A percentile compares a stretch with the other conserved stretches of the same genome.
These are phyloP conservation scores for Channallabes apus DNA, from an alignment of 2,797 vertebrate genomes.

Conservation along the genomic window DNA sequence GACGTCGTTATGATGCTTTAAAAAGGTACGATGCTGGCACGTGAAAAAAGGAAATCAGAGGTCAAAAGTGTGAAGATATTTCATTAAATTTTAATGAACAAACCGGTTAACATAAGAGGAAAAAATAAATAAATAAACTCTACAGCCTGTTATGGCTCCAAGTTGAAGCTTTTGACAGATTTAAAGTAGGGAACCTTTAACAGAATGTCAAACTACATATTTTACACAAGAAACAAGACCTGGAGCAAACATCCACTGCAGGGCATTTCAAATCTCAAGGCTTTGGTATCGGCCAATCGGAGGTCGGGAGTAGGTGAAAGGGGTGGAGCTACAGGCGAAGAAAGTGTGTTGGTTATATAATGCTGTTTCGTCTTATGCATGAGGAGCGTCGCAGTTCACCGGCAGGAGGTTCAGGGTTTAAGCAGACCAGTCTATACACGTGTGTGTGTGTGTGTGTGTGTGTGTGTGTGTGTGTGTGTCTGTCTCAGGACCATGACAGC, in stretches of 20 bases:
- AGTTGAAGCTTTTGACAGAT: background rate
- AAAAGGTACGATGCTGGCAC: slow-evolving; percentile 14
- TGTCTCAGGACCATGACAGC: background rate
- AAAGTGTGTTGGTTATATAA: slow-evolving; percentile 78
- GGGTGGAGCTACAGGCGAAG: slow-evolving; percentile 44
- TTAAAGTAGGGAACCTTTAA: background rate
- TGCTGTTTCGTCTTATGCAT: slow-evolving; percentile 42
- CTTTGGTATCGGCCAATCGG: slow-evolving; percentile 66
- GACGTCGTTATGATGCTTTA: slow-evolving; percentile 3
- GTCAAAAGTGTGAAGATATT: too few relatives aligned
- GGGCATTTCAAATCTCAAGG: slow-evolving; percentile 69
- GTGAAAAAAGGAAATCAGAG: background rate
- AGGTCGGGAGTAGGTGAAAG: background rate
- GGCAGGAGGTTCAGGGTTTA: background rate
- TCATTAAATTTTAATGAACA: too few relatives aligned
- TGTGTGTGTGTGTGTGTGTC: background rate
- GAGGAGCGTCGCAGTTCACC: slow-evolving; percentile 16
- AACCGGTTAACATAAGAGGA: background rate
- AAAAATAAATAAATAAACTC: too few relatives aligned
- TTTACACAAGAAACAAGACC: slow-evolving; percentile 41
- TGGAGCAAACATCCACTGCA: slow-evolving; percentile 69
- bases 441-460: background rate
- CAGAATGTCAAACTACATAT: too few relatives aligned
- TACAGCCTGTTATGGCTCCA: too few relatives aligned
- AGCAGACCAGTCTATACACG: background rate